phyloP scores from a whole-genome alignment of 1,140 invertebrate species.

The Limonius californicus region DNA sequence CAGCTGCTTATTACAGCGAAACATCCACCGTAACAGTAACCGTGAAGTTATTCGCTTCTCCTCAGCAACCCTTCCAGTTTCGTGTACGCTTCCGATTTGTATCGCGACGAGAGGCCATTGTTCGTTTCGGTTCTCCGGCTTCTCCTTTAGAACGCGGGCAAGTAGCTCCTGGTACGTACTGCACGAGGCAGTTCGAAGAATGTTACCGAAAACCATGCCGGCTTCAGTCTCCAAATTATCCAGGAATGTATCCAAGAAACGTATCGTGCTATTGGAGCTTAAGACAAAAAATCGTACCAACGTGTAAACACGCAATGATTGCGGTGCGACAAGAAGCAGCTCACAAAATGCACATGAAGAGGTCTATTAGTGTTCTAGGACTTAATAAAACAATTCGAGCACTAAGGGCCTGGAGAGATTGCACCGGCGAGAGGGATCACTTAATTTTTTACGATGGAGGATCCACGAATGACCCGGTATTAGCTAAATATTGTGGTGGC shows the following conservation, averaged over 20 bases:
- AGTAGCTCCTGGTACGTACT: constrained; percentile 81
- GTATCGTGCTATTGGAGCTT: constrained; percentile 79
- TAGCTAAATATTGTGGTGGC: constrained; percentile 84
- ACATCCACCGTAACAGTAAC: constrained; percentile 77
- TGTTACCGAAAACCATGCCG: constrained; percentile 79
- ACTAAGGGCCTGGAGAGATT: constrained; percentile 76
- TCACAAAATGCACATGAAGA: constrained; percentile 68
- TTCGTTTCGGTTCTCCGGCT: constrained; percentile 67
- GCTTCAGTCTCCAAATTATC: constrained; percentile 84
- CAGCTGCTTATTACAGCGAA: constrained; percentile 81
- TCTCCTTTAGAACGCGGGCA: constrained; percentile 71
- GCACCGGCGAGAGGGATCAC: constrained; percentile 74
- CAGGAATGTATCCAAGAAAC: constrained; percentile 85
- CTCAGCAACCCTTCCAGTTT: constrained; percentile 68
- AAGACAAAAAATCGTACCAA: constrained; percentile 76
- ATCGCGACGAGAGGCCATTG: constrained; percentile 67
- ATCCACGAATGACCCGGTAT: constrained; percentile 70
- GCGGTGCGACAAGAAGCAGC: constrained; percentile 68
- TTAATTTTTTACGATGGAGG: constrained; percentile 83
- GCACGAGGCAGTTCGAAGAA: constrained; percentile 81
- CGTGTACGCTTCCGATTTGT: constrained; percentile 75
- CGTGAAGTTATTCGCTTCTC: constrained; percentile 63
- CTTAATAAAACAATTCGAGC: constrained; percentile 64
- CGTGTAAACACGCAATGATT: constrained; percentile 86
- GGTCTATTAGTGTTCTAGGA: constrained; percentile 58